Conservation (phyloP, 2,113 vertebrate genomes). For the Dicrurus megarhynchus region DNA sequence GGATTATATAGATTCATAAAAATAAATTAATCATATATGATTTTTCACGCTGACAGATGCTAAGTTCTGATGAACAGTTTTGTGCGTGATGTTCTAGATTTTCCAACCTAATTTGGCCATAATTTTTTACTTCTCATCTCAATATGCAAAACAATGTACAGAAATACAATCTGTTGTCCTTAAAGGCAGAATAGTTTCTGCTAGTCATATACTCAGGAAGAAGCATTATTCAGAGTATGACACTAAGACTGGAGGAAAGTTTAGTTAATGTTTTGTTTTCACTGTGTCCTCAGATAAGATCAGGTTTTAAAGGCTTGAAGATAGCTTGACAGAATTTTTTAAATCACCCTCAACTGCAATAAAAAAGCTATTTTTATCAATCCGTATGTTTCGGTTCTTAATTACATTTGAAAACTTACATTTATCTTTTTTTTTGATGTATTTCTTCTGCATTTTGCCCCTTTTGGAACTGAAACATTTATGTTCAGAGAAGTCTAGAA, state of each 20-base stretch:
- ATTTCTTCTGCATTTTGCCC: background rate
- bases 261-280: background rate
- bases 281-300: background rate
- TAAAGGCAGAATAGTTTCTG: background rate
- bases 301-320: background rate
- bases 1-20: background rate
- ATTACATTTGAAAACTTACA: background rate
- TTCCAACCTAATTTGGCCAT: background rate
- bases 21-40: conserved; percentile 21
- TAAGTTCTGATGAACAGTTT: background rate
- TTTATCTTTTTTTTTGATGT: background rate
- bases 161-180: background rate
- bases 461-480: background rate
- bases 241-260: background rate
- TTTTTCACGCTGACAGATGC: conserved; percentile 3
- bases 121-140: background rate
- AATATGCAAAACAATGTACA: background rate
- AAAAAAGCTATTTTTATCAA: background rate
- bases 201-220: background rate
- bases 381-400: background rate
- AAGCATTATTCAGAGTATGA: background rate
- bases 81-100: background rate
- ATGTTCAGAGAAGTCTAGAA: background rate
- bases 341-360: background rate
- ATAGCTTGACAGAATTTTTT: background rate